Conservation (phyloP, 2,888 invertebrate species). For the Ochropacha duplaris region DNA sequence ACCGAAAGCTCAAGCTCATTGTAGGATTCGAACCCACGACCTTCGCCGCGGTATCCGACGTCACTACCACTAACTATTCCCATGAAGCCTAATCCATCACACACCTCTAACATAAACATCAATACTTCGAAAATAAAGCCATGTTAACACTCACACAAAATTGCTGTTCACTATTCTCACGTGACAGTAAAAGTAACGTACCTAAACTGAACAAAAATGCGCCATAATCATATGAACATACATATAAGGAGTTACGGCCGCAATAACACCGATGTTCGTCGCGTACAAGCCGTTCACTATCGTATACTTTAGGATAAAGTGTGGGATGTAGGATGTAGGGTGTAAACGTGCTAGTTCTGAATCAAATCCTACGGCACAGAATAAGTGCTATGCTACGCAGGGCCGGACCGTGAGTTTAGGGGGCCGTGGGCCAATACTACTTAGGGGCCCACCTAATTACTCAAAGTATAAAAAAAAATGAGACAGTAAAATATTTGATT, state of each 20-base stretch:
- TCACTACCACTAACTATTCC: too few relatives aligned
- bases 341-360: neutral
- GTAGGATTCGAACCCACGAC: too few relatives aligned
- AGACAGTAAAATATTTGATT: too few relatives aligned
- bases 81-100: neutral
- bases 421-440: too few relatives aligned
- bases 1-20: too few relatives aligned
- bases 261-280: slow-evolving; percentile 18
- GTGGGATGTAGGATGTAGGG: neutral
- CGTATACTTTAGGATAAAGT: neutral
- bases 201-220: slow-evolving; percentile 19
- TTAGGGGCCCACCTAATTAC: too few relatives aligned
- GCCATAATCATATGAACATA: slow-evolving; percentile 9
- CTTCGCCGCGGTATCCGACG: too few relatives aligned
- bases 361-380: neutral
- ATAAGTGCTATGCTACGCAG: too few relatives aligned
- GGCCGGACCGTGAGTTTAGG: too few relatives aligned
- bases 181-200: slow-evolving; percentile 24
- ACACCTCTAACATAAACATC: neutral
- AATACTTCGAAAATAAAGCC: neutral
- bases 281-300: slow-evolving; percentile 5
- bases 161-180: slow-evolving; percentile 9
- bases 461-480: too few relatives aligned
- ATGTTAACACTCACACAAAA: neutral
- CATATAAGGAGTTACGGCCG: slow-evolving; percentile 17